Evolutionary conservation across 2,797 vertebrate genomes (phyloP), one percentile per base, ranked within the genome.

Genomic region (Glyptemys insculpta): DNA sequence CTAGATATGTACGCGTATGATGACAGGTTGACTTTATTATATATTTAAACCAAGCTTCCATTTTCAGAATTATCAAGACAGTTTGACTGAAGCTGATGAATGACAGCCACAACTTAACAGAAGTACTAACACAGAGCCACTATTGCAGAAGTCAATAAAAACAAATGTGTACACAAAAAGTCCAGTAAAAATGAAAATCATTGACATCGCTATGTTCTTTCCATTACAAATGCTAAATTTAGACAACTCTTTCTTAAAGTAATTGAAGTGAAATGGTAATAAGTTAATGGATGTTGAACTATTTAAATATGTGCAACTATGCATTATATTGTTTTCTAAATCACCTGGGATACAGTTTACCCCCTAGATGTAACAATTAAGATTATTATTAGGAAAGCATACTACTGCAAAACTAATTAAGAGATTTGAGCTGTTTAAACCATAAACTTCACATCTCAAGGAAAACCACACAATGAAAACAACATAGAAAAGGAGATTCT

Each of bases 101-200:
- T 74, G 72, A 76, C n/a, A 27, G 23, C 9, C 52, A 41, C 10
- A 83, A 14, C 31, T 65, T 57, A 65, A 9, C 56, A 68, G 12
- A 34, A 76, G 23, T 23, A 49, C 7, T 53, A 81, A 65, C 19
- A 54, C 5, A 76, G 18, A 52, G 31, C 23, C 49, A 76, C 29
- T 50, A n/a, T 37, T 49, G 4, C 47, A 53, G 21, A 47, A 74
- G 47, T 47, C 15, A 37, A 29, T 44, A 68, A 53, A 53, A 72
- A n/a, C 15, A 56, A 37, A 57, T 88, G 19, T 34, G 7, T 27
- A 34, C 31, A 49, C 16, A 23, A 86, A 96, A 96, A 95, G 88
- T 52, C 85, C 85, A 21, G 86, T 91, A 91, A 94, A 87, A 92
- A 95, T 83, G 92, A 90, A 95, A 95, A 96, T 96, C 57, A 93